Base-by-base conservation (phyloP, 1,140 invertebrate genomes). In the Cyclina sinensis region DNA sequence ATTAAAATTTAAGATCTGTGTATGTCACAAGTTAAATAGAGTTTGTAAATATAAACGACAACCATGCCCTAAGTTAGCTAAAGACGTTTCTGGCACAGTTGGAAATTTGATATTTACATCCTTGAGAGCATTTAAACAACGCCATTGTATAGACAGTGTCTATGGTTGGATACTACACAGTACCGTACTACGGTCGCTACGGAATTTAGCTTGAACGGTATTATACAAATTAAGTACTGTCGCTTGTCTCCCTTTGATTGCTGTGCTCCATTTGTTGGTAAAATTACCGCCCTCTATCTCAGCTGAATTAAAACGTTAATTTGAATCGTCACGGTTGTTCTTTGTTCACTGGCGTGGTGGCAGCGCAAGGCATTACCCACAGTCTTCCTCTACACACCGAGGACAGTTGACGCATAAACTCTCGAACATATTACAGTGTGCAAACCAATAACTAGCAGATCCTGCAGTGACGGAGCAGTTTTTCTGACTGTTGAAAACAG, bases 341-440 rank as follows among this genome's bases (percentile, higher is more conserved):
- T 27, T 18, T 65, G 59, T 65, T 65, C 27, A 76, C 32, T 48
- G 73, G 73, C 73, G 46, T 46, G 43, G 73, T 76, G 73, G 73
- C 73, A 76, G n/a, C 73, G 73, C 9, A 48, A 32, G 24, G 51
- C 48, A 0, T 24, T 48, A 76, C 43, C 37, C 24, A 76, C 37
- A 24, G 48, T 46, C 73, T 48, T 5, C 39, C 39, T 51, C 37
- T 30, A 76, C 24, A 46, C 37, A 39, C 68, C 24, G 27, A 43
- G 73, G n/a, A 46, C 24, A 18, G 27, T n/a, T 12, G n/a, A 46
- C 51, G 11, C 73, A 46, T 39, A 16, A 35, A 76, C 37, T 24
- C 12, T 48, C 51, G 73, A 30, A 21, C 48, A 16, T 46, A 76
- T 9, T 27, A 18, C 59, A 65, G 14, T 65, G 59, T 16, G 51